Percentiles rank a stretch among this genome's conserved stretches.
Evolutionary conservation across 2,797 vertebrate genomes (phyloP).

Genomic region (Falco biarmicus): DNA sequence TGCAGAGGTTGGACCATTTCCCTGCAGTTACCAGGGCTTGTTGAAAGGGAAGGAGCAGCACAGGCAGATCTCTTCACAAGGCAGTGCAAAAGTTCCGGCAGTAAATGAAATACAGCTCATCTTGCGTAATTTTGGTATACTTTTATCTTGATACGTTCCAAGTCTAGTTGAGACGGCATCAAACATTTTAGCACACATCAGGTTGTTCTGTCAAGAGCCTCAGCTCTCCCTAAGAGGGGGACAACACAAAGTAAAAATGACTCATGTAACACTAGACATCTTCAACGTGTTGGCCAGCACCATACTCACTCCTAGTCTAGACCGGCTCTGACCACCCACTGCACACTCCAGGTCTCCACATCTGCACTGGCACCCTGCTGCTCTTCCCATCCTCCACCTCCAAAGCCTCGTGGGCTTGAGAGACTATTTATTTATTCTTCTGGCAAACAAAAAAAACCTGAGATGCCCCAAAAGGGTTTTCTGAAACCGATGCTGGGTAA

Average conservation of each 20-base stretch:
- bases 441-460: background rate
- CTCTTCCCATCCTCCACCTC: background rate
- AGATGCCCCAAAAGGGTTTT: background rate
- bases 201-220: background rate
- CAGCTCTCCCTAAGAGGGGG: background rate
- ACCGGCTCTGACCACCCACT: background rate
- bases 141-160: background rate
- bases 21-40: background rate
- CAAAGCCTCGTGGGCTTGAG: too few relatives aligned
- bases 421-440: background rate
- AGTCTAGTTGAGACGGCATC: background rate
- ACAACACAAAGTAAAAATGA: background rate
- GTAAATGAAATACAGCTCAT: background rate
- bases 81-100: fast-evolving
- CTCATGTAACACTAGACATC: background rate
- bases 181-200: background rate
- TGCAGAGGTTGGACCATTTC: fast-evolving
- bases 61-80: background rate
- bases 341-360: background rate
- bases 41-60: background rate
- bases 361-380: background rate
- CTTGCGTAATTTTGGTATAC: background rate
- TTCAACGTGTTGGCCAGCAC: background rate
- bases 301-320: background rate
- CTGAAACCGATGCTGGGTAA: background rate